These are phyloP conservation scores for Dendrophyllia cribrosa DNA, from an alignment of 64 coral and sea anemone genomes.

Conservation along the genomic window DNA sequence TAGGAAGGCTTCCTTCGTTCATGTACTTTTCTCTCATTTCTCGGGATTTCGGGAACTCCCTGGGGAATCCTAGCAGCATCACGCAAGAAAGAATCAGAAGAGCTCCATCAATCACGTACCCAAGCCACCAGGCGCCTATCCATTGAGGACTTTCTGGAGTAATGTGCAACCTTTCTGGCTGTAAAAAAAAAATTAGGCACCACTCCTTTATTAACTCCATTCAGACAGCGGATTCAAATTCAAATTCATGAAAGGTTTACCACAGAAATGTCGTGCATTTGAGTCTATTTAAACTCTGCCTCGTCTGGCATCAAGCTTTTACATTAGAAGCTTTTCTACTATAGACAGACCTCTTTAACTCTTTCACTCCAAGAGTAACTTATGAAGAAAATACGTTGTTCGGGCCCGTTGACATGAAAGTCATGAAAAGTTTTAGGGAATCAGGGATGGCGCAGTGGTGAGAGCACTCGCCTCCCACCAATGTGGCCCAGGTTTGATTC, in stretches of 20 bases:
- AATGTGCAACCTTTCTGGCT: slow-evolving; percentile 67
- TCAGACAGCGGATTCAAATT: background rate
- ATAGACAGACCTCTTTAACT: no score
- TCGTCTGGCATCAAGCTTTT: no score
- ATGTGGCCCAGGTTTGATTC: no score
- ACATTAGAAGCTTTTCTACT: no score
- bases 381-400: no score
- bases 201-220: background rate
- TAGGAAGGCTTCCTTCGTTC: slow-evolving; percentile 74
- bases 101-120: slow-evolving; percentile 55
- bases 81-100: slow-evolving; percentile 46
- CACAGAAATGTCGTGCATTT: background rate
- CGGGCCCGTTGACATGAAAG: no score
- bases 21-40: slow-evolving; percentile 80
- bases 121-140: slow-evolving; percentile 98
- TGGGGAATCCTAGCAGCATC: slow-evolving; percentile 69
- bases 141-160: slow-evolving; percentile 65
- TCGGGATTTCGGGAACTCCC: slow-evolving; percentile 74
- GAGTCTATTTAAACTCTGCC: no score
- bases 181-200: background rate
- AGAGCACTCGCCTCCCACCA: no score
- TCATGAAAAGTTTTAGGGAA: no score
- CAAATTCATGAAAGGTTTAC: background rate
- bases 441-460: no score
- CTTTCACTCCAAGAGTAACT: no score